These are phyloP conservation scores for Diplazon laetatorius DNA, from an alignment of 2,888 invertebrate species.

Conservation along the genomic window DNA sequence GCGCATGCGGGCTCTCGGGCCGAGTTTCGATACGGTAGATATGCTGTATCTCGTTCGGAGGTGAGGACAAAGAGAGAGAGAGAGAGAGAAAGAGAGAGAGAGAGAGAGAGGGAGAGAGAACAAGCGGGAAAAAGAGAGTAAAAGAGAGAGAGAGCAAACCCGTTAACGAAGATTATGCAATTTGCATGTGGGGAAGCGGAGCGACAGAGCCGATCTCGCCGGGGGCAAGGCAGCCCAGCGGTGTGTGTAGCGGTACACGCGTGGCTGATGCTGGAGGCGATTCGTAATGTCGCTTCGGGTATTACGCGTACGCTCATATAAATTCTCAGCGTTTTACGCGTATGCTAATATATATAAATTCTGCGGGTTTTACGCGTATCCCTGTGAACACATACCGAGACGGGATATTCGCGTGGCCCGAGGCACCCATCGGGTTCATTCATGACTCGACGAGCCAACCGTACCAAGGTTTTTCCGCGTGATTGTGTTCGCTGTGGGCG, in stretches of 20 bases:
- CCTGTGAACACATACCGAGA: slow-evolving; percentile 73
- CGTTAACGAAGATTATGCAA: slow-evolving; percentile 71
- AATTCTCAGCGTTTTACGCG: slow-evolving; percentile 65
- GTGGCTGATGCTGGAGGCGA: slow-evolving; percentile 64
- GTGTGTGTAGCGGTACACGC: slow-evolving; percentile 76
- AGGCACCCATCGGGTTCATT: slow-evolving; percentile 52
- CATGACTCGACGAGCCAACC: slow-evolving; percentile 46
- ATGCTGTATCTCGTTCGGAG: slow-evolving; percentile 20
- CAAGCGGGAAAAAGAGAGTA: too few relatives aligned
- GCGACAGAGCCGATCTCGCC: slow-evolving; percentile 68
- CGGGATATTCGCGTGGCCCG: slow-evolving; percentile 55
- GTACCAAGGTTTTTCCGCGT: background rate
- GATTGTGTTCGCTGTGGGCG: too few relatives aligned
- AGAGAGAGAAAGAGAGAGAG: too few relatives aligned
- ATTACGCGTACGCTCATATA: slow-evolving; percentile 73
- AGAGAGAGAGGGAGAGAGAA: too few relatives aligned
- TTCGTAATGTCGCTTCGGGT: slow-evolving; percentile 74
- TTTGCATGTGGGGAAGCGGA: slow-evolving; percentile 64
- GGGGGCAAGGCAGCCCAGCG: slow-evolving; percentile 75
- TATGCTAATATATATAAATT: slow-evolving; percentile 67
- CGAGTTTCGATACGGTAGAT: background rate
- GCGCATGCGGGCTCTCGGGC: background rate
- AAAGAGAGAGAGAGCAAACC: slow-evolving; percentile 45
- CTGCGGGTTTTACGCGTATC: slow-evolving; percentile 67
- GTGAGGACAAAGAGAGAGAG: too few relatives aligned